These are phyloP conservation scores for Andrena praecox DNA, from an alignment of 2,888 invertebrate species.

Conservation along the genomic window DNA sequence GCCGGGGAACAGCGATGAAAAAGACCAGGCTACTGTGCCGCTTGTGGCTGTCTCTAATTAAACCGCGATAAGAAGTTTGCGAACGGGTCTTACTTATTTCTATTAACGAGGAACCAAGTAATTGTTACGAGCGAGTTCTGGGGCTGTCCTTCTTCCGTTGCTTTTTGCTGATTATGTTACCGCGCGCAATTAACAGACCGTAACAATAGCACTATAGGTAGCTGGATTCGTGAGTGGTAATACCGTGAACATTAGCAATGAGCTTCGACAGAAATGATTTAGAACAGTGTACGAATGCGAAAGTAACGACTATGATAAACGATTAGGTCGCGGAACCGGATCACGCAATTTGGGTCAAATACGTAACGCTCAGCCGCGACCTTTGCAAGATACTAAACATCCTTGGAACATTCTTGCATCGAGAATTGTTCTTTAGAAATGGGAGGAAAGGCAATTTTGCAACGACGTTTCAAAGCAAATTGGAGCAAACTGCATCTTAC, in stretches of 20 bases:
- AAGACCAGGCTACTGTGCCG: background rate
- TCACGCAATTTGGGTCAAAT: slow-evolving; percentile 29
- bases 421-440: background rate
- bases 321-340: slow-evolving; percentile 12
- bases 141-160: background rate
- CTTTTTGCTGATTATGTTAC: background rate
- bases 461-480: background rate
- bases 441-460: background rate
- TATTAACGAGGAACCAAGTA: background rate
- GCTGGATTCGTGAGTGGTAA: background rate
- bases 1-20: background rate
- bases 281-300: background rate
- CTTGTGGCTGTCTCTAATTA: background rate
- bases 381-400: slow-evolving; percentile 10
- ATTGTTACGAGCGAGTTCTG: background rate
- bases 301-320: background rate
- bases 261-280: background rate
- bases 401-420: background rate
- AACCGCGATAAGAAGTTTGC: background rate
- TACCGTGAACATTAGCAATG: background rate
- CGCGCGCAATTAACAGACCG: background rate
- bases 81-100: background rate
- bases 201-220: background rate
- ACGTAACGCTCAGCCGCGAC: slow-evolving; percentile 1
- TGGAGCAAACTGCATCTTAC: background rate